Conservation (phyloP, 2,888 invertebrate species). For the Cerceris rybyensis region DNA sequence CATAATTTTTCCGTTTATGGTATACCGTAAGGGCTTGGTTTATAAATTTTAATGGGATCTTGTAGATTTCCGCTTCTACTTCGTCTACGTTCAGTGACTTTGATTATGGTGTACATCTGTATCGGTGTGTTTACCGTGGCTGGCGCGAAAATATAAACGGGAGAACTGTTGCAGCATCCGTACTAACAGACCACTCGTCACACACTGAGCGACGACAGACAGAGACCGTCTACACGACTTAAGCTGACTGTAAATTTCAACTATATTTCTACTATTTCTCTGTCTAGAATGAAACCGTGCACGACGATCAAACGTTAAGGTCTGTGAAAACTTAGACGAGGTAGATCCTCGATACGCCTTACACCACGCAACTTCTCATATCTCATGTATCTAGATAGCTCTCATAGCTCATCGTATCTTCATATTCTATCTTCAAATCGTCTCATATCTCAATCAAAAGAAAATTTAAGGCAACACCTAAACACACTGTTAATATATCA, state of each 20-base stretch:
- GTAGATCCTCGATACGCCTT: no score
- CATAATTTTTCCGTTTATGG: no score
- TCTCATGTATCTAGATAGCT: no score
- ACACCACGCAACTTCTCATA: no score
- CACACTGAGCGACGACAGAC: conserved; percentile 68
- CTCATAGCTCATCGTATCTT: no score
- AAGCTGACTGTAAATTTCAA: conserved; percentile 1
- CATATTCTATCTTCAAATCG: no score
- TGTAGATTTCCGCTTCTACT: neutral
- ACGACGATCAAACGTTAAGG: neutral
- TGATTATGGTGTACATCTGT: conserved; percentile 4
- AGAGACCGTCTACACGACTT: conserved; percentile 45
- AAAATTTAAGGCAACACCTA: no score
- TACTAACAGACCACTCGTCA: conserved; percentile 70
- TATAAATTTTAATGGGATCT: neutral
- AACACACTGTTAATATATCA: no score
- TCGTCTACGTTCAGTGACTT: neutral
- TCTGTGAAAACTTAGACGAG: neutral
- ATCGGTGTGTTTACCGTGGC: conserved; percentile 24
- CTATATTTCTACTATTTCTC: conserved; percentile 1
- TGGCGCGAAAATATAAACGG: conserved; percentile 40
- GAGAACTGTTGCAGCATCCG: conserved; percentile 45
- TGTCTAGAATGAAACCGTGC: neutral
- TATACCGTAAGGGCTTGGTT: neutral
- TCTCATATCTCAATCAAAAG: no score